These are phyloP conservation scores for Macrotrachela quadricornifera DNA, from an alignment of 1,140 invertebrate species.

Conservation along the genomic window DNA sequence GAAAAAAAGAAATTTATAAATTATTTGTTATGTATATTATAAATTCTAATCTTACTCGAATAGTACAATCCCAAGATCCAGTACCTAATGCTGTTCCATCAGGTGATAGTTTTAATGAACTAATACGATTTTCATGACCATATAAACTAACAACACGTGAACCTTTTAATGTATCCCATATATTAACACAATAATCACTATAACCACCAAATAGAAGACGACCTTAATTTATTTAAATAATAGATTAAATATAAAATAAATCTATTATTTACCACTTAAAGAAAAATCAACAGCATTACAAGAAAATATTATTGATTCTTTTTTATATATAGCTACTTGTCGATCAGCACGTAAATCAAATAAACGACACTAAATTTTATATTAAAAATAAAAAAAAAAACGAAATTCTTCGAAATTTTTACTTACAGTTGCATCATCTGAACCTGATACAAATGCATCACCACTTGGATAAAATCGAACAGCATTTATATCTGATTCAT, in stretches of 20 bases:
- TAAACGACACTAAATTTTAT: slow-evolving; percentile 54
- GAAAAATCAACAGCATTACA: slow-evolving; percentile 95
- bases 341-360: slow-evolving; percentile 93
- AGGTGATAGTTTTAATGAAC: slow-evolving; percentile 75
- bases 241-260: no score
- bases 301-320: slow-evolving; percentile 93
- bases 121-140: slow-evolving; percentile 91
- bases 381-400: no score
- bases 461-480: slow-evolving; percentile 98
- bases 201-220: slow-evolving; percentile 89
- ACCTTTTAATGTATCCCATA: slow-evolving; percentile 93
- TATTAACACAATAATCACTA: slow-evolving; percentile 92
- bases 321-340: slow-evolving; percentile 82
- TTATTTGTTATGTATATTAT: no score
- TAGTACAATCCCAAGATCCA: slow-evolving; percentile 88
- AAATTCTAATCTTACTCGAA: slow-evolving; percentile 37
- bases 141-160: slow-evolving; percentile 69
- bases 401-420: neutral
- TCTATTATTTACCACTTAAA: slow-evolving; percentile 48
- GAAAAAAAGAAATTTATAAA: no score
- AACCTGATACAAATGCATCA: slow-evolving; percentile 87
- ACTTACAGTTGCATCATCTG: slow-evolving; percentile 77
- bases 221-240: slow-evolving; percentile 33
- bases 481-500: slow-evolving; percentile 92
- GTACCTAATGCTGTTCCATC: slow-evolving; percentile 92